These are phyloP conservation scores for Macrobrachium nipponense DNA, from an alignment of 1,140 invertebrate species.

Conservation along the genomic window DNA sequence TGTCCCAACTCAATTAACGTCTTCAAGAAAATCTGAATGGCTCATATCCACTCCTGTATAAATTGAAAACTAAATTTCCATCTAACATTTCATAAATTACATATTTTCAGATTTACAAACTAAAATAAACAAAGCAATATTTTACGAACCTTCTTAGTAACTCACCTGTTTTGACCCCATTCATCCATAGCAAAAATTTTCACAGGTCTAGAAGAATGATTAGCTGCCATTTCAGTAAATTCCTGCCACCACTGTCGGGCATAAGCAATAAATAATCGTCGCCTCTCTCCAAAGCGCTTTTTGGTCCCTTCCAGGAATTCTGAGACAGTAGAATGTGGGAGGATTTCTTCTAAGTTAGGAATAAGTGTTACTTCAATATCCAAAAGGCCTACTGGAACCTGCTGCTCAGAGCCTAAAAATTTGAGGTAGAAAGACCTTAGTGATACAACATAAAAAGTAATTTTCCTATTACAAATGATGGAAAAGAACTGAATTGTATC, in stretches of 20 bases:
- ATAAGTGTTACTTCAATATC: conserved; percentile 30
- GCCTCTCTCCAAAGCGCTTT: conserved; percentile 16
- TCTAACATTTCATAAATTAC: background rate
- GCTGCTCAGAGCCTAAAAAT: background rate
- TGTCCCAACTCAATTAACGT: too few relatives aligned
- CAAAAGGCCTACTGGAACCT: conserved; percentile 32
- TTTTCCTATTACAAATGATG: background rate
- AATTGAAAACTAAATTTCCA: background rate
- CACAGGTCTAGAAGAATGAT: conserved; percentile 13
- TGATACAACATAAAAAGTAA: background rate
- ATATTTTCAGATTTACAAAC: too few relatives aligned
- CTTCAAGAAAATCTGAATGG: too few relatives aligned
- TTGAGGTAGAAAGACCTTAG: too few relatives aligned
- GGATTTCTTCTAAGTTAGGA: background rate
- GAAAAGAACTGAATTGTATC: too few relatives aligned
- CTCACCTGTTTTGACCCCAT: conserved; percentile 39
- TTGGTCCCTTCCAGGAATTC: conserved; percentile 6
- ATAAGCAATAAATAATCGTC: conserved; percentile 22
- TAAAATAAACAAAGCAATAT: background rate
- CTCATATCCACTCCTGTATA: too few relatives aligned
- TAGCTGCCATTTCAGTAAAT: conserved; percentile 13
- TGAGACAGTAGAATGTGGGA: conserved; percentile 1
- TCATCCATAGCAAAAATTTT: conserved; percentile 44
- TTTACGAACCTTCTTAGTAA: background rate
- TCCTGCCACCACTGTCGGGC: conserved; percentile 39